Evolutionary conservation across 2,113 vertebrate genomes (phyloP).

Genomic region (Halichoeres trimaculatus): DNA sequence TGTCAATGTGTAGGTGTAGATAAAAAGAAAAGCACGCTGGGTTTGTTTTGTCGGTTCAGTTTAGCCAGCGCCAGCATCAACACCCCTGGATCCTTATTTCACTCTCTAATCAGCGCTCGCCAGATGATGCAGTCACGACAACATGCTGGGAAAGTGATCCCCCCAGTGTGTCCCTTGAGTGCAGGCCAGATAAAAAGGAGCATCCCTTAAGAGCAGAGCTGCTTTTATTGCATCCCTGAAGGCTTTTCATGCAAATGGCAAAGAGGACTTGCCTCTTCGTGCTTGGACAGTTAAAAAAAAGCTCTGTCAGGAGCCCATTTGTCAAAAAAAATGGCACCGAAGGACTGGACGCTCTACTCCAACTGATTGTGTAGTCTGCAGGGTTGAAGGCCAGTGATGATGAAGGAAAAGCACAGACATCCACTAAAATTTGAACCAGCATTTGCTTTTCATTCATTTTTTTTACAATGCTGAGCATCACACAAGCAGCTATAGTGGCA

Average conservation of each 20-base stretch:
- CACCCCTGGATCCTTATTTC: conserved; percentile 44
- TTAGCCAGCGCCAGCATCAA: conserved; percentile 14
- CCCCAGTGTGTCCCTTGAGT: conserved; percentile 11
- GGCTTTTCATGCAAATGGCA: conserved; percentile 11
- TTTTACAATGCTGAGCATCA: no score
- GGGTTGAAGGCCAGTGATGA: no score
- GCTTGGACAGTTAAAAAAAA: neutral
- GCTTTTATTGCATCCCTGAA: conserved; percentile 28
- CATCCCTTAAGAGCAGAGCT: conserved; percentile 1
- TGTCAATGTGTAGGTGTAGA: conserved; percentile 46
- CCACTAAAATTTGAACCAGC: no score
- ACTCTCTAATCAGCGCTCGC: conserved; percentile 50
- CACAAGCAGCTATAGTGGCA: no score
- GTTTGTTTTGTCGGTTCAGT: neutral
- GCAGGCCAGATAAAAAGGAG: conserved; percentile 3
- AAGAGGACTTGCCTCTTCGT: neutral
- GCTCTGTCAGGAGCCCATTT: neutral
- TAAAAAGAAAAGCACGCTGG: conserved; percentile 34
- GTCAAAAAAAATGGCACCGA: no score
- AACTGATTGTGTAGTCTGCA: no score
- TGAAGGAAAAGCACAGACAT: no score
- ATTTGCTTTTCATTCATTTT: no score
- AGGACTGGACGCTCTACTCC: no score
- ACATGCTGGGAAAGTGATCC: conserved; percentile 33
- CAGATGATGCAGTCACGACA: conserved; percentile 52